phyloP scores from a whole-genome alignment of 2,888 invertebrate species.

The Agonopterix subpropinquella region DNA sequence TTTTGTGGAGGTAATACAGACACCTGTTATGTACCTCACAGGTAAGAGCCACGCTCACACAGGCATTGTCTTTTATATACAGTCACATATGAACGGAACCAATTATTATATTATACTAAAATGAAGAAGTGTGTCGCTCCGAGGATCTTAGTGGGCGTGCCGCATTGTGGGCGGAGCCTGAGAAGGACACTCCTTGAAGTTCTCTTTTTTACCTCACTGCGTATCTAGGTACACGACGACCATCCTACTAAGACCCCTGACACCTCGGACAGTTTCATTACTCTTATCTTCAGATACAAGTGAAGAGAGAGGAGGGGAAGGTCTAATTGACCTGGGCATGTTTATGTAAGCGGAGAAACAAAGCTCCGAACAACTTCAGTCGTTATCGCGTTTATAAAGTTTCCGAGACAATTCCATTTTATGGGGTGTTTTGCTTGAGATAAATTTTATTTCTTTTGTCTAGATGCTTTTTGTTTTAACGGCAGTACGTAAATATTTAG shows the following conservation, averaged over 20 bases:
- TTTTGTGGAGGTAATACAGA: neutral
- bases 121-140: constrained; percentile 59
- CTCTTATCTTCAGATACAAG: constrained; percentile 9
- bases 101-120: constrained; percentile 40
- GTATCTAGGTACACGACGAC: constrained; percentile 59
- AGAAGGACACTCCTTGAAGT: constrained; percentile 69
- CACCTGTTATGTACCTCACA: neutral
- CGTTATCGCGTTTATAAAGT: constrained; percentile 75
- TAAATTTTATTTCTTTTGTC: constrained; percentile 69
- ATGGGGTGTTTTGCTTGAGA: constrained; percentile 73
- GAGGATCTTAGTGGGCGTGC: constrained; percentile 63
- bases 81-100: neutral
- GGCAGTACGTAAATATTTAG: constrained; percentile 17
- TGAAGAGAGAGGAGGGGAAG: constrained; percentile 21
- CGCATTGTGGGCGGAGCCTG: constrained; percentile 53
- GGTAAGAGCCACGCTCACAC: neutral
- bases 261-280: constrained; percentile 25
- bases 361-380: constrained; percentile 68
- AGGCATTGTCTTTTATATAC: neutral
- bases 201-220: constrained; percentile 68
- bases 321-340: constrained; percentile 47
- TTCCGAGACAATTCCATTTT: constrained; percentile 70
- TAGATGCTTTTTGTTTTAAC: constrained; percentile 39
- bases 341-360: constrained; percentile 68
- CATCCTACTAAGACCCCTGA: constrained; percentile 44